Evolutionary conservation across 2,888 invertebrate species (phyloP).

Genomic region (Leptinotarsa peninsularis): DNA sequence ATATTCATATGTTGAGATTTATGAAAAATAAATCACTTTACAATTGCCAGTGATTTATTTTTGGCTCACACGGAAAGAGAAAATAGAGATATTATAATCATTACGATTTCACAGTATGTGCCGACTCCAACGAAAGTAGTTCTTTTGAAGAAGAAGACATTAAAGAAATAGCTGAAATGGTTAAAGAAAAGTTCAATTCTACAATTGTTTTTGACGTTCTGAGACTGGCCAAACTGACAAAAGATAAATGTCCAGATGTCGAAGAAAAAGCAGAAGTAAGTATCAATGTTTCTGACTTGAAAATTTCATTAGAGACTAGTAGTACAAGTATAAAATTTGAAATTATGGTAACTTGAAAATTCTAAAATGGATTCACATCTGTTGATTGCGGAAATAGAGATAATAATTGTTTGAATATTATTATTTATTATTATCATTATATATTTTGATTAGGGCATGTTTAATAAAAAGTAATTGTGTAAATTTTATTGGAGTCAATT

Average conservation of each 20-base stretch:
- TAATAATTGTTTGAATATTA: too few relatives aligned
- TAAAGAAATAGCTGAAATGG: slow-evolving; percentile 27
- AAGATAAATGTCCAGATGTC: slow-evolving; percentile 40
- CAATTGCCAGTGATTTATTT: not conserved
- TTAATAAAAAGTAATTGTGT: too few relatives aligned
- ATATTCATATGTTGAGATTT: too few relatives aligned
- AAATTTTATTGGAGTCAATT: too few relatives aligned
- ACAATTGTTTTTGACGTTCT: slow-evolving; percentile 32
- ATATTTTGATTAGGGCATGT: too few relatives aligned
- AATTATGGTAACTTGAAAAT: too few relatives aligned
- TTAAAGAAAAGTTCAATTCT: slow-evolving; percentile 34
- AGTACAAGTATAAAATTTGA: too few relatives aligned
- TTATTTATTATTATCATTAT: too few relatives aligned
- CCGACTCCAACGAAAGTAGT: not conserved
- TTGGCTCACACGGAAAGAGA: not conserved
- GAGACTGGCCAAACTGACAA: slow-evolving; percentile 27
- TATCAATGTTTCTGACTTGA: not conserved
- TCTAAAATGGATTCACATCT: too few relatives aligned
- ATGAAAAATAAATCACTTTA: too few relatives aligned
- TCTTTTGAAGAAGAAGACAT: slow-evolving; percentile 23
- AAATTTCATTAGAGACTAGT: too few relatives aligned
- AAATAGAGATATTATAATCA: not conserved
- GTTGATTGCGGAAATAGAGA: too few relatives aligned
- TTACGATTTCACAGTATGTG: not conserved
- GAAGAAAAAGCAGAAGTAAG: slow-evolving; percentile 39